Evolutionary conservation across 2,797 vertebrate genomes (phyloP).

Genomic region (Euphonia xanthogaster): DNA sequence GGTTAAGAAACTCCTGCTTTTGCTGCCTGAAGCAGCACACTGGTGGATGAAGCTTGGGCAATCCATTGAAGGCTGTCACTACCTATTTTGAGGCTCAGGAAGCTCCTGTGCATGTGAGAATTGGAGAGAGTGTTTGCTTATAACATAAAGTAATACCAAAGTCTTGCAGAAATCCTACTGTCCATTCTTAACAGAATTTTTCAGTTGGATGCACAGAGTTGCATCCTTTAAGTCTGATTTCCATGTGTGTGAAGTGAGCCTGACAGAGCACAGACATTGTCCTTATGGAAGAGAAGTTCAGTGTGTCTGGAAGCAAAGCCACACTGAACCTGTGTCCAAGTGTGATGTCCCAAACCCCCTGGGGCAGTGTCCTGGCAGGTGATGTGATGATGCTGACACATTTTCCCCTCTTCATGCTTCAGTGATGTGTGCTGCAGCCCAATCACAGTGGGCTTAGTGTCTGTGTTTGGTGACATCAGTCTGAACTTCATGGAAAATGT

Average conservation of each 20-base stretch:
- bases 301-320: neutral
- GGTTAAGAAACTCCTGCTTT: neutral
- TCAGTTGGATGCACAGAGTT: neutral
- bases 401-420: neutral
- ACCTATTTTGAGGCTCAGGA: neutral
- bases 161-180: neutral
- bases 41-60: neutral
- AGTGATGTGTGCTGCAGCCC: neutral
- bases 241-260: neutral
- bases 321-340: fast-evolving
- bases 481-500: neutral
- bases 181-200: neutral
- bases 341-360: neutral
- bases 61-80: neutral
- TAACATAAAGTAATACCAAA: neutral
- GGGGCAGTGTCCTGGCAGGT: neutral
- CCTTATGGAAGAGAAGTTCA: neutral
- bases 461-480: neutral
- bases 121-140: neutral
- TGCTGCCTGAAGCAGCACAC: neutral
- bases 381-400: neutral
- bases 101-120: fast-evolving
- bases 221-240: neutral
- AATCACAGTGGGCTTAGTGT: neutral
- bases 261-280: neutral